Evolutionary conservation across 2,888 invertebrate genomes (phyloP), one percentile per base, ranked within the genome.

Genomic region (Pelosia muscerda): DNA sequence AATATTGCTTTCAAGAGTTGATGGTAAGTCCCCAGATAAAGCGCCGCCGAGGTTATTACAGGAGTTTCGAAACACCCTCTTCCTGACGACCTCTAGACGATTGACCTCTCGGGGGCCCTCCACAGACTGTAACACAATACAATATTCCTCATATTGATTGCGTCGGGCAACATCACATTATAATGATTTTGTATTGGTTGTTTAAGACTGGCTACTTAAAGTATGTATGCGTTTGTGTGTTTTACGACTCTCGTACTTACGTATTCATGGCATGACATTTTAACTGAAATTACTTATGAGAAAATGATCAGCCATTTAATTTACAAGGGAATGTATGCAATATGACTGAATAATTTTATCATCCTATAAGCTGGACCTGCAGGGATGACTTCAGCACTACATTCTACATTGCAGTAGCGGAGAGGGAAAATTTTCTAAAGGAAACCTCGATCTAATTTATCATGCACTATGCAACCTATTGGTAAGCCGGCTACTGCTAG

Each of bases 81-180:
- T 84, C 84, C 85, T 75, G 68, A 72, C 85, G 93, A 90, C 93
- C 93, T 93, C 93, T 81, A 93, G 93, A 93, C 93, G 76, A 80
- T 85, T 79, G 88, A 90, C 92, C 90, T 89, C 79, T 77, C 79
- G 79, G 60, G 73, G 61, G 65, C 63, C 38, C 72, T 62, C 55
- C 71, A 69, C 69, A 78, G 77, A 78, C 73, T 71, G 63, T 74
- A 78, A 80, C 75, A 76, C 73, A 73, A 77, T 74, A 71, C 69
- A 74, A 82, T 81, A 68, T 73, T 77, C 75, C 69, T 79, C 79
- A 76, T 69, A 83, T 81, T 72, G 80, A 75, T 83, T 82, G 63
- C 57, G 68, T 75, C 75, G 72, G 76, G 77, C 79, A 54, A 63
- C 23, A 81, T 82, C 74, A 74, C 68, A 83, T 83, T 80, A 74